Base-by-base conservation (phyloP, 2,888 invertebrate species). In the Chymomyza fuscimana region DNA sequence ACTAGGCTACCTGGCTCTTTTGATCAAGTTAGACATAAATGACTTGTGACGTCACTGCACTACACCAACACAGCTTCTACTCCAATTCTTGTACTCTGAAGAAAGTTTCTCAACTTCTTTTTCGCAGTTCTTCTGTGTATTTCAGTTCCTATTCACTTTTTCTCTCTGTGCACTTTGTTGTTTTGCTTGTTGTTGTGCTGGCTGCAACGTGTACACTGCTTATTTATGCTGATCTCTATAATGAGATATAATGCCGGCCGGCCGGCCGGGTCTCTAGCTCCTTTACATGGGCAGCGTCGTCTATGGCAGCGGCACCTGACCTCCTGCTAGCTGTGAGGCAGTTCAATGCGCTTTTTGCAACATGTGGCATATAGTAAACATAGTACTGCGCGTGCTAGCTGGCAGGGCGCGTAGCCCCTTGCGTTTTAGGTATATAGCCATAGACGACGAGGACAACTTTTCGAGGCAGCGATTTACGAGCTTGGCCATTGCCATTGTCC, bases 231-330 rank as follows among this genome's bases (percentile, higher is more conserved):
- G 86, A 87, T 87, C 86, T 83, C 77, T 85, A 77, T 86, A 88
- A 87, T 84, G 81, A 86, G 87, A 87, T 88, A 86, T 84, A 86
- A 87, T 87, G 84, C 87, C 84, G 86, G 86, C 86, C 82, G 82
- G 85, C 76, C 78, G 86, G 80, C 72, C 62, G 65, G 77, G 68
- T 71, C 40, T 29, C 46, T 58, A 59, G 46, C 65, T 15, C 25
- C 63, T 76, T 70, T 70, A 68, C 68, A 16, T 54, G 52, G 52
- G 7, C 52, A 19, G 16, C 52, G 52, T 51, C 3, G 56, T 15
- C 58, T 15, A 15, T 15, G 67, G 68, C 72, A 69, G 65, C 72
- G 76, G 70, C 79, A 79, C 79, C 79, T 79, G 79, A 79, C 79
- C 79, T 68, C 60, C 36, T 36, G 36, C 29, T 25, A 15, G 59